Evolutionary conservation across 2,888 invertebrate species (phyloP), one percentile per base, ranked within the genome.

Genomic region (Halocaridina rubra): DNA sequence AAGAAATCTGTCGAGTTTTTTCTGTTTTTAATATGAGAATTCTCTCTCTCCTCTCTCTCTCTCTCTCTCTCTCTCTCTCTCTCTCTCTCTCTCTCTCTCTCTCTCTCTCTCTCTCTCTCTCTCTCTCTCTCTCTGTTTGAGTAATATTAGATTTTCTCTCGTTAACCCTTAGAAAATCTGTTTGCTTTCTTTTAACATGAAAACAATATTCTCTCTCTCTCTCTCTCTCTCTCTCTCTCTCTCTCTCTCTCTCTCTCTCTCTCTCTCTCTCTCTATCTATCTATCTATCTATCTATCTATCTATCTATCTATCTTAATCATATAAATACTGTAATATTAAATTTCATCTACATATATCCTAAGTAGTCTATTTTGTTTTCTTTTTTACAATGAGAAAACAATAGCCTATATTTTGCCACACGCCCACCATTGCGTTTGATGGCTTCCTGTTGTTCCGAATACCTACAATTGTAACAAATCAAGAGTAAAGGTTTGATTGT

Each of bases 71-170:
- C 71, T 71, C 33, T 33, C 71, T 33, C 71, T 33, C 71, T 33
- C 71, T 33, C 71, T 71, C 71, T 71, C 71, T 71, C 71, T 71
- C 71, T 71, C 71, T 71, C 71, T 71, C 71, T 71, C 71, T 71
- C 33, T 71, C 32, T 32, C 71, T 32, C 69, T 69, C 69, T 69
- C 69, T 69, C 69, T 69, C 69, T 69, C 69, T 69, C 69, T 69
- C 69, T 22, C 24, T 29, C 69, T 24, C 69, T n/a, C 16, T 53
- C 53, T n/a, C 16, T 19, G 4, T 53, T 3, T n/a, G 53, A 53
- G n/a, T 3, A 13, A 53, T n/a, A 10, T 16, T 19, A 4, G 53
- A 53, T 19, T 53, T 53, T 53, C 53, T 53, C 53, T 53, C 53
- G 19, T 3, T 10, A 53, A 53, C n/a, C n/a, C n/a, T n/a, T n/a